These are phyloP conservation scores for Tangara arthus DNA, from an alignment of 2,797 vertebrate genomes.

Conservation along the genomic window DNA sequence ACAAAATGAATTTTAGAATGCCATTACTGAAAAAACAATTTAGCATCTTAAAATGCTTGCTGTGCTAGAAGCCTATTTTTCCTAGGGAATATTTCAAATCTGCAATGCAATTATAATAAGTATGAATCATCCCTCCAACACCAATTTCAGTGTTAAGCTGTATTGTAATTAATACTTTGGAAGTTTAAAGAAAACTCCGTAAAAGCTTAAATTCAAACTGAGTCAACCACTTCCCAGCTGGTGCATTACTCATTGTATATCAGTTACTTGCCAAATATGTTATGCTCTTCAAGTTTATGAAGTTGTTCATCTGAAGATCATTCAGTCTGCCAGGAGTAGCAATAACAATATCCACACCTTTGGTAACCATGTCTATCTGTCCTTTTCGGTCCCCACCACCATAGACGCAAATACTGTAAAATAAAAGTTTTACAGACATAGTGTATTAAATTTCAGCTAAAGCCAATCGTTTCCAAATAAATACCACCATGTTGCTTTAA, in stretches of 20 bases:
- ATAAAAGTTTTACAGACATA: not conserved
- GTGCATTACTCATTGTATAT: not conserved
- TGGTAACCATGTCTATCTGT: constrained; percentile 83
- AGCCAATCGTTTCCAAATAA: not conserved
- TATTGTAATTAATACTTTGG: not conserved
- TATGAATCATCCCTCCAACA: not conserved
- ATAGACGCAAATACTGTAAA: constrained; percentile 90
- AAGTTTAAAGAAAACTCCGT: not conserved
- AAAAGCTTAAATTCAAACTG: not conserved
- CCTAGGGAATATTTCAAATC: not conserved
- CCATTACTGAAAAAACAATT: not conserved
- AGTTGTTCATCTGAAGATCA: constrained; percentile 94
- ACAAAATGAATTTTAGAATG: not conserved
- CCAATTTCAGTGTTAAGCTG: not conserved
- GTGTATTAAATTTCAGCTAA: not conserved
- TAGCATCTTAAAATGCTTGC: not conserved
- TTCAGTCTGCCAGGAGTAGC: constrained; percentile 93
- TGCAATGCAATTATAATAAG: not conserved
- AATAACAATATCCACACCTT: constrained; percentile 94
- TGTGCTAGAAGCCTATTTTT: not conserved
- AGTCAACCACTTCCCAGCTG: not conserved
- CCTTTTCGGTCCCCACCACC: constrained; percentile 88
- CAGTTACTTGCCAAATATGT: constrained; percentile 88
- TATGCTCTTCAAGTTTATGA: constrained; percentile 86
- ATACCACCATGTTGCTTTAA: not conserved